Evolutionary conservation across 2,888 invertebrate species (phyloP), one percentile per base, ranked within the genome.

Genomic region (Chrysolina oricalcia): DNA sequence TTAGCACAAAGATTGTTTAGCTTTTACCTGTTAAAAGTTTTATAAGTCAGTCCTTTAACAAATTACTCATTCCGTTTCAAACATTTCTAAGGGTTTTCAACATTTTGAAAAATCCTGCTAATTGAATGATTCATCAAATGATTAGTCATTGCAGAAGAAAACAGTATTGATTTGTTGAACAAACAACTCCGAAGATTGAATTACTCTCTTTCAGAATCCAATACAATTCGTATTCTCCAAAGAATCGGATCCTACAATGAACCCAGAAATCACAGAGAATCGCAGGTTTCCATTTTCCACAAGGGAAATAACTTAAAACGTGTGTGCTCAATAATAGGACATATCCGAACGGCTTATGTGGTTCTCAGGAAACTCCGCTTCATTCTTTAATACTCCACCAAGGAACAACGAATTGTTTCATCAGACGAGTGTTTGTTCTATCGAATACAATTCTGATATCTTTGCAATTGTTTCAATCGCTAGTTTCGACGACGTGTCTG

Each of bases 281-380:
- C 43, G 66, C 72, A 65, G 53, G 27, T 53, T 48, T 27, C 48
- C 46, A 76, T 71, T 68, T 41, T 72, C 23, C 74, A 59, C 76
- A 50, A 11, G 74, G 74, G 74, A 76, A 76, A 74, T 76, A 69
- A 69, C 48, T 76, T 72, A 65, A 72, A 69, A 74, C 68, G 71
- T 73, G 48, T 71, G 70, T 67, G 27, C n/a, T n/a, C 59, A 10
- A 35, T 59, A 10, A 35, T 59, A 35, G n/a, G 8, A 35, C 59
- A 35, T 35, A 27, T n/a, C 15, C 35, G 59, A 21, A n/a, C 27
- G n/a, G 59, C 56, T 23, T 1, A 59, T 59, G 4, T 59, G 59
- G n/a, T 35, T 59, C 27, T 9, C 27, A 27, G 9, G 19, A n/a
- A 59, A 10, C 27, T 9, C 15, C n/a, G 27, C n/a, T 59, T 4